A percentile compares a stretch with the other conserved stretches of the same genome.
Conservation (phyloP, 2,797 vertebrate species). For the Hirundo rustica region DNA sequence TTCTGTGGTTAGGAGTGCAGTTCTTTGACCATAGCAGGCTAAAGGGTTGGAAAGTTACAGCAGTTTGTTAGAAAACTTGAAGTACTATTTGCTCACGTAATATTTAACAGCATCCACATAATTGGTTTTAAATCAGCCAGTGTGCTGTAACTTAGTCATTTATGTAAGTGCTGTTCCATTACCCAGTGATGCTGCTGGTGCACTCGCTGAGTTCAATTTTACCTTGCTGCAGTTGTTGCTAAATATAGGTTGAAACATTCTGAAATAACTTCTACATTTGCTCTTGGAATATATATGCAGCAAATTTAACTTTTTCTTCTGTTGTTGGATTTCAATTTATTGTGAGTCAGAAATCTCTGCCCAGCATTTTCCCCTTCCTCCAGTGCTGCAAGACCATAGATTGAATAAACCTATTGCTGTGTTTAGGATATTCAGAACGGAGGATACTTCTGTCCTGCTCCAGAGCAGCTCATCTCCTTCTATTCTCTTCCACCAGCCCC, state of each 20-base stretch:
- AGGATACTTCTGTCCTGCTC: neutral
- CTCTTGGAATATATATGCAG: neutral
- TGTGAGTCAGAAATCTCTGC: neutral
- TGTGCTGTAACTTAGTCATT: slow-evolving; percentile 13
- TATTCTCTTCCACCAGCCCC: no score
- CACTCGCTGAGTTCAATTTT: slow-evolving; percentile 15
- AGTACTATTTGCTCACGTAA: neutral
- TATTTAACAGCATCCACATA: slow-evolving; percentile 17
- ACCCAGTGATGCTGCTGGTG: neutral
- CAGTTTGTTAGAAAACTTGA: slow-evolving; percentile 11
- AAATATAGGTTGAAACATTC: slow-evolving; percentile 7
- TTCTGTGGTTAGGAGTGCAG: neutral
- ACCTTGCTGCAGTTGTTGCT: slow-evolving; percentile 23
- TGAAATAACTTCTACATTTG: neutral
- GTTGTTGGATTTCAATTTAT: neutral
- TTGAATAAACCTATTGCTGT: neutral
- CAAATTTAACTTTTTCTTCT: neutral
- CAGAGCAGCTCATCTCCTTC: neutral
- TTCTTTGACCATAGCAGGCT: neutral
- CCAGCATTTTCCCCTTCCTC: neutral
- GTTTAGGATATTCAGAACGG: neutral
- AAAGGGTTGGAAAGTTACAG: neutral
- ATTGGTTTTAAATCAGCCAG: slow-evolving; percentile 26
- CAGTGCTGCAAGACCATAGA: fast-evolving
- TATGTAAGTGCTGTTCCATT: slow-evolving; percentile 37